These are phyloP conservation scores for Chrysaora quinquecirrha DNA, from an alignment of 30 jellyfish, hydroid and myxozoan genomes.

Conservation along the genomic window DNA sequence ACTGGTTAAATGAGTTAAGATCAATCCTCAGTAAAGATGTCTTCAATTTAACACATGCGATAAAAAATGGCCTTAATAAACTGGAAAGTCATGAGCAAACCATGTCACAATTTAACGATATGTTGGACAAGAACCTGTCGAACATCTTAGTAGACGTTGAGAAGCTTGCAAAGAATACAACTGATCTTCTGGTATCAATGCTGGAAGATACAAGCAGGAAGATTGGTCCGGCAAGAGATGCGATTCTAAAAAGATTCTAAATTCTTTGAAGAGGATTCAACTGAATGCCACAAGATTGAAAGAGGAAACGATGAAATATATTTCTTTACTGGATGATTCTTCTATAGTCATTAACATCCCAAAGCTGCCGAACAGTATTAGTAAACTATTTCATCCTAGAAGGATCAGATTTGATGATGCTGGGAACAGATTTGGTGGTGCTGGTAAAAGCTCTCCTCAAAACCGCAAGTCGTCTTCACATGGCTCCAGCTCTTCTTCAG, in stretches of 20 bases:
- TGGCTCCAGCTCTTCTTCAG: no score
- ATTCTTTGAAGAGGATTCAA: neutral
- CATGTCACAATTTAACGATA: neutral
- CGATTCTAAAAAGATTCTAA: neutral
- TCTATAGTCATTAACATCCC: neutral
- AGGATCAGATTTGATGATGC: no score
- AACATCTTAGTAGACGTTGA: neutral
- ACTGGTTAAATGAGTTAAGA: neutral
- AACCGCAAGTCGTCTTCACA: no score
- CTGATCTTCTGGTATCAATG: neutral
- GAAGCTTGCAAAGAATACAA: neutral
- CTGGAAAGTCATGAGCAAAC: constrained; percentile 1
- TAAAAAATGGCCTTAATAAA: neutral
- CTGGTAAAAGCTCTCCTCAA: no score
- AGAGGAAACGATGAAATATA: neutral
- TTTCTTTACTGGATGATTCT: neutral
- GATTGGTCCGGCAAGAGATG: neutral
- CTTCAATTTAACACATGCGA: neutral
- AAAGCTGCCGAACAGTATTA: neutral
- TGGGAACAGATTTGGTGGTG: no score
- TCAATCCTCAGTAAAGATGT: neutral
- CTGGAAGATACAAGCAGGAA: neutral
- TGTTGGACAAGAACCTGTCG: neutral
- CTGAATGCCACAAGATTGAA: neutral
- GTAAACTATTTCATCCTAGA: no score